phyloP scores from a whole-genome alignment of 1,140 invertebrate genomes.

The Homalodisca vitripennis region DNA sequence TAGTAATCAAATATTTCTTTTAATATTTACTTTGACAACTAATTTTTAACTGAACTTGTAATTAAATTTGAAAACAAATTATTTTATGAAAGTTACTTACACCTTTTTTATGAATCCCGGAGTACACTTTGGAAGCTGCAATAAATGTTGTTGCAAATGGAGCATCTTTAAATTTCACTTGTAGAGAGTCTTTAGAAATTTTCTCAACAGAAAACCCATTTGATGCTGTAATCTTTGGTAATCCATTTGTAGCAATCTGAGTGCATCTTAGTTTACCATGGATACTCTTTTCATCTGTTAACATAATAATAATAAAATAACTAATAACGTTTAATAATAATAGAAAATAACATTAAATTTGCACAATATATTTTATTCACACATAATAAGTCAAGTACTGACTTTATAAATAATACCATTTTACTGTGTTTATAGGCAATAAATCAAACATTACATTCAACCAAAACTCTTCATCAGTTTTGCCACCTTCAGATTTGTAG shows the following conservation, averaged over 20 bases:
- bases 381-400: not conserved
- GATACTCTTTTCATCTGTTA: slow-evolving; percentile 35
- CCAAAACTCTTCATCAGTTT: not conserved
- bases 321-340: slow-evolving; percentile 3
- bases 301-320: slow-evolving; percentile 3
- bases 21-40: no score
- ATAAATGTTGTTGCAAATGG: slow-evolving; percentile 34
- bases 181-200: slow-evolving; percentile 33
- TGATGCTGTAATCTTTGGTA: slow-evolving; percentile 30
- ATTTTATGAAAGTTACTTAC: no score
- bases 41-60: no score
- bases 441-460: not conserved
- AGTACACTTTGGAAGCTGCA: slow-evolving; percentile 36
- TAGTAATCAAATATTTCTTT: no score
- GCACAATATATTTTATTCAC: not conserved
- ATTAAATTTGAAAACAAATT: no score
- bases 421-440: not conserved
- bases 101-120: slow-evolving; percentile 37
- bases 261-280: slow-evolving; percentile 35
- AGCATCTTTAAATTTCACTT: slow-evolving; percentile 33
- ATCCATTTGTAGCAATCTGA: not conserved
- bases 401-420: not conserved
- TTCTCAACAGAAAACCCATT: slow-evolving; percentile 39
- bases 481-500: no score
- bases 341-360: slow-evolving; percentile 14